phyloP scores from a whole-genome alignment of 23 tunicate species.

The Halocynthia roretzi region DNA sequence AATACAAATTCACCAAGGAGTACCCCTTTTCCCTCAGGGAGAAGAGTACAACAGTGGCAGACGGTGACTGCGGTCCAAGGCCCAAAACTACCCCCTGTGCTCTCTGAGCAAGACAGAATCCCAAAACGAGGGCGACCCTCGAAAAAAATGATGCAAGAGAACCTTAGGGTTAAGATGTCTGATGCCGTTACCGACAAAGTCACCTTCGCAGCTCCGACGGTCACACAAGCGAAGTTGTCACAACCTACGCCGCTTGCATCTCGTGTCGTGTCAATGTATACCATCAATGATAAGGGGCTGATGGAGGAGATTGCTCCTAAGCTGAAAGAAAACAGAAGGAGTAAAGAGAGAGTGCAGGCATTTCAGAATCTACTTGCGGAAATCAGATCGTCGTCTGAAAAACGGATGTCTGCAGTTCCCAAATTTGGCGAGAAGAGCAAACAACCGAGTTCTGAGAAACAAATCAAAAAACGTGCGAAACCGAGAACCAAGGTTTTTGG shows the following conservation, averaged over 20 bases:
- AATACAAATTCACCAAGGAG: background rate
- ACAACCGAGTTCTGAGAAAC: constrained; percentile 20
- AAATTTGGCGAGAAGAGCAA: constrained; percentile 37
- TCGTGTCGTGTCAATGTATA: constrained; percentile 72
- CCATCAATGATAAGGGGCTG: constrained; percentile 65
- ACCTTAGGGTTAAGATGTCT: constrained; percentile 56
- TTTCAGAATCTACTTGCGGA: constrained; percentile 54
- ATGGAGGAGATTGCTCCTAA: constrained; percentile 49
- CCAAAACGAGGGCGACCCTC: constrained; percentile 96
- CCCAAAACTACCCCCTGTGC: constrained; percentile 79
- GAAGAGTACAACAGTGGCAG: constrained; percentile 50
- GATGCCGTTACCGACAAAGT: constrained; percentile 7
- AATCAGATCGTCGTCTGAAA: constrained; percentile 63
- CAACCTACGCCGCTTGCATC: constrained; percentile 7
- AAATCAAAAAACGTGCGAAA: constrained; percentile 24
- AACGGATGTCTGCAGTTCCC: constrained; percentile 37
- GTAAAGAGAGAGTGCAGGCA: constrained; percentile 84
- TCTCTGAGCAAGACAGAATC: constrained; percentile 80
- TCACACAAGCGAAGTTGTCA: background rate
- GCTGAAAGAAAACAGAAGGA: constrained; percentile 70
- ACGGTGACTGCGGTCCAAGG: constrained; percentile 96
- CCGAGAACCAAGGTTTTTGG: constrained; percentile 48
- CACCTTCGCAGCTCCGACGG: background rate
- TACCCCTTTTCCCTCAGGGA: background rate
- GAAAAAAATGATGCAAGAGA: constrained; percentile 69